These are phyloP conservation scores for Ladona fulva DNA, from an alignment of 1,140 invertebrate species.

Conservation along the genomic window DNA sequence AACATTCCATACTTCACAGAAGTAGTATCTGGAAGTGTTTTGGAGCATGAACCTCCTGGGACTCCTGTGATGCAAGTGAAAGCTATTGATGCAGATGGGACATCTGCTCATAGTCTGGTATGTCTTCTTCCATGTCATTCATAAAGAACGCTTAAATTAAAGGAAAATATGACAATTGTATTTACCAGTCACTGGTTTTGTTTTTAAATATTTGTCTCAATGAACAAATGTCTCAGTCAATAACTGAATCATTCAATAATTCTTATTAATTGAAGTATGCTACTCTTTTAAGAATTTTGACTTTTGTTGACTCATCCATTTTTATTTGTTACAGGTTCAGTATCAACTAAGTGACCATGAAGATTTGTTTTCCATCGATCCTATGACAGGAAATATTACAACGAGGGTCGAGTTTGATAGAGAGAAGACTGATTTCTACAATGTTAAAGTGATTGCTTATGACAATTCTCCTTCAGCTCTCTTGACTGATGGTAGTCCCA, in stretches of 20 bases:
- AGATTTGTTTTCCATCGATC: conserved; percentile 68
- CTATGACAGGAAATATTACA: conserved; percentile 72
- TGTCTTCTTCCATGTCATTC: not conserved
- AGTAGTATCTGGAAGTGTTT: conserved; percentile 62
- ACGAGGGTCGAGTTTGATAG: conserved; percentile 68
- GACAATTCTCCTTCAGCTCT: conserved; percentile 80
- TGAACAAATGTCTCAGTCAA: too few species aligned
- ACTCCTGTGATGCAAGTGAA: conserved; percentile 75
- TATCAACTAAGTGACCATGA: conserved; percentile 60
- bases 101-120: conserved; percentile 64
- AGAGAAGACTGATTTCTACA: conserved; percentile 67
- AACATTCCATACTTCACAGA: conserved; percentile 76
- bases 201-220: too few species aligned
- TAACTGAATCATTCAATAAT: too few species aligned
- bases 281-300: not conserved
- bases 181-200: too few species aligned
- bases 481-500: conserved; percentile 51
- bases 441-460: conserved; percentile 71
- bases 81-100: conserved; percentile 80
- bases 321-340: conserved; percentile 41
- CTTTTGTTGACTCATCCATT: not conserved
- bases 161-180: not conserved
- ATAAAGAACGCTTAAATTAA: not conserved
- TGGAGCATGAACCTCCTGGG: conserved; percentile 72
- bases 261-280: not conserved